Conservation (phyloP, 2,888 invertebrate genomes). For the Anticlea derivata region DNA sequence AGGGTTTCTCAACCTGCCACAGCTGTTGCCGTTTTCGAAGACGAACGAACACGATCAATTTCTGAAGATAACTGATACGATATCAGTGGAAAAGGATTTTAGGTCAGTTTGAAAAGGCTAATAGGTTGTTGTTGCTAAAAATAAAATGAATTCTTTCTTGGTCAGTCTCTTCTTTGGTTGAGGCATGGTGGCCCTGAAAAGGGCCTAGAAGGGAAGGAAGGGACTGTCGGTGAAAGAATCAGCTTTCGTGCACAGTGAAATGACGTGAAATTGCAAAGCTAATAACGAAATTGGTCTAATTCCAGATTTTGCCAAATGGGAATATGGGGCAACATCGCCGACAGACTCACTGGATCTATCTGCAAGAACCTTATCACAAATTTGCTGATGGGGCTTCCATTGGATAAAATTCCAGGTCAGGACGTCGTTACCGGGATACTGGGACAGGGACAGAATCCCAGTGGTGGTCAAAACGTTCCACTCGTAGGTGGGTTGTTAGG, state of each 20-base stretch:
- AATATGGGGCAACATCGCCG: constrained; percentile 86
- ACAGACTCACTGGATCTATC: constrained; percentile 80
- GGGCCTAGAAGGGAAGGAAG: too few relatives aligned
- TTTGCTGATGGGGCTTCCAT: constrained; percentile 39
- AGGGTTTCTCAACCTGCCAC: constrained; percentile 44
- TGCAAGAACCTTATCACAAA: constrained; percentile 75
- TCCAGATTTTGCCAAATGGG: constrained; percentile 87
- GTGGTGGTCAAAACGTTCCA: constrained; percentile 3
- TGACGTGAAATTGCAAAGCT: too few relatives aligned
- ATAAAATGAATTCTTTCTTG: too few relatives aligned
- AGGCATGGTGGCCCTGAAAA: too few relatives aligned
- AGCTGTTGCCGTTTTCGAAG: constrained; percentile 47
- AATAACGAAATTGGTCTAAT: too few relatives aligned
- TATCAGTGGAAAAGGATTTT: constrained; percentile 65
- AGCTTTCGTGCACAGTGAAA: too few relatives aligned
- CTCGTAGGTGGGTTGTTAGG: constrained; percentile 20
- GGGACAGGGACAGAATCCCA: constrained; percentile 5
- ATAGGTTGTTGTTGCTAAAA: too few relatives aligned
- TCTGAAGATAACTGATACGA: constrained; percentile 58
- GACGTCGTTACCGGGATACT: constrained; percentile 1
- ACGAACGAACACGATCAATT: constrained; percentile 65
- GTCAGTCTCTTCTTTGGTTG: too few relatives aligned
- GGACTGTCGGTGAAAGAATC: too few relatives aligned
- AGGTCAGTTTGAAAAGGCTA: too few relatives aligned
- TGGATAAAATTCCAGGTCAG: constrained; percentile 9